Evolutionary conservation across 2,888 invertebrate species (phyloP), one percentile per base, ranked within the genome.

Genomic region (Chalcosyrphus nemorum): DNA sequence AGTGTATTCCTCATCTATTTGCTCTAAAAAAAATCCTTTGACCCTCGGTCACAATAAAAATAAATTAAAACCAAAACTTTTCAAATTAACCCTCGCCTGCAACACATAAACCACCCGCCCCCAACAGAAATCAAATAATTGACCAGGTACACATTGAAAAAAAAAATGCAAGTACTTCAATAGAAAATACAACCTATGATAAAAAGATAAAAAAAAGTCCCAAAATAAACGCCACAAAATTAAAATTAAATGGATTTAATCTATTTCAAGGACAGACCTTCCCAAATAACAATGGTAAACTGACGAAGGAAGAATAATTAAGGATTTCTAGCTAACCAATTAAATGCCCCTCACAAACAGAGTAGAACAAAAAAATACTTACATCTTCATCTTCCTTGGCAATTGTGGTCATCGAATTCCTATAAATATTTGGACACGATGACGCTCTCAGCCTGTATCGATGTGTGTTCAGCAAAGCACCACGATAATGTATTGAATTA

Each of bases 391-490:
- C 94, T 88, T 96, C 95, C 87, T 95, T 95, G 56, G 95, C 94
- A 63, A 97, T 94, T 2, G 96, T 96, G 56, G 96, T 95, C 95
- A 97, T 96, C n/a, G 96, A 97, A 89, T 96, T 96, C 87, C 96
- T 94, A 89, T 95, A 97, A 88, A 98, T 97, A 91, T 98, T 96
- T 0, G 98, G 98, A 90, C 98, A 98, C 50, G 97, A 97, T 2
- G 96, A 97, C 0, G 97, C 97, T 84, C 96, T 93, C 77, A 97
- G 91, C 68, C 95, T 93, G 90, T 97, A 97, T 86, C 95, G 94
- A 88, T 95, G 95, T 72, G 96, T 95, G 90, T 96, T 97, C 72
- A 97, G 91, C 92, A 97, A 95, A 4, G 97, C 97, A 47, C 96
- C 96, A 54, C 97, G 94, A 90, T 97, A 97, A 90, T 97, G 96